Base-by-base conservation (phyloP, 2,113 vertebrate species). In the Percopsis transmontana region DNA sequence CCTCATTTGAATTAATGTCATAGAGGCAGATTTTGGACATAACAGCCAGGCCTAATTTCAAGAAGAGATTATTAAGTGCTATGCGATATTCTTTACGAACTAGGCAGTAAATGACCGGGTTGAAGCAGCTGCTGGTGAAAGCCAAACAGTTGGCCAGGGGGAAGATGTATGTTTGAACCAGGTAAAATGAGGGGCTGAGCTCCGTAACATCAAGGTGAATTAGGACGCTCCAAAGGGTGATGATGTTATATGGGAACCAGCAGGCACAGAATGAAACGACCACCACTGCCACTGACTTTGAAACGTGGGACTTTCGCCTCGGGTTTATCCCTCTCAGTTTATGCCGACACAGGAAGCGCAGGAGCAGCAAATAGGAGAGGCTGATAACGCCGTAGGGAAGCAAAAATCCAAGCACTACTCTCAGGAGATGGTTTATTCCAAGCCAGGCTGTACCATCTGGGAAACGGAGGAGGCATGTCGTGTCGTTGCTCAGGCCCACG, bases 61-160 rank as follows among this genome's bases (percentile, higher is more conserved):
- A 68, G 48, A 92, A 45, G 24, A 92, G 51, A 18, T 76, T 87
- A 18, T 45, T 76, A 1, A 93, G 83, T 4, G 77, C 87, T 3
- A 60, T 40, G 0, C 87, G 85, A 59, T 91, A 93, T 19, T 93
- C 92, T 50, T 87, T 88, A 9, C 88, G 84, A 40, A 92, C 85
- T 38, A 93, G 79, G 83, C 92, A 93, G 80, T 93, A 93, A 72
- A 93, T 87, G 58, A 92, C 75, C 0, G 92, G 91, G 82, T 93
- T 92, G 50, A 92, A 87, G 82, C 92, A 93, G 66, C 90, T 91
- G 76, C 91, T 93, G 68, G 82, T 77, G 66, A 92, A 91, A 0
- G 92, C 92, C 66, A 93, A 74, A 76, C 91, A 93, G 70, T 89
- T 84, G 15, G 92, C 89, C 44, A 93, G 53, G 3, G 92, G 92